Conservation (phyloP, 2,113 vertebrate genomes). For the Chaetodon auriga region DNA sequence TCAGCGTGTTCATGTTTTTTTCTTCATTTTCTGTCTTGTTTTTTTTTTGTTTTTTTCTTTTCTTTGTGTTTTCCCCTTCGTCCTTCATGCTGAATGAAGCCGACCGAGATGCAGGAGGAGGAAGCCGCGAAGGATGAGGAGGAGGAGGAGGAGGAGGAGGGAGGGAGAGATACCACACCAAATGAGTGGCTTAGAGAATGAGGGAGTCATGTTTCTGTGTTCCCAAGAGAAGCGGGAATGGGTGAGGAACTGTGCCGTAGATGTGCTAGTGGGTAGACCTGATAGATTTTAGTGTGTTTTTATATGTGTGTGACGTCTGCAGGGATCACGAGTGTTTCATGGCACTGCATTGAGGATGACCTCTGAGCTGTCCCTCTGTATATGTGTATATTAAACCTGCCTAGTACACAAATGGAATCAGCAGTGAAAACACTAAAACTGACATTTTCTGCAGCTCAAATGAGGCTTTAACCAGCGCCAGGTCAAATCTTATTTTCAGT, state of each 20-base stretch:
- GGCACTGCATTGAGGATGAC: conserved; percentile 40
- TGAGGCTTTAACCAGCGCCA: too few species aligned
- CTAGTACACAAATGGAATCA: not conserved
- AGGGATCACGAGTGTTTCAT: conserved; percentile 52
- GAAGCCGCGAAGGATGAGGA: conserved; percentile 75
- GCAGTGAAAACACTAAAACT: not conserved
- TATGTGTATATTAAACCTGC: not conserved
- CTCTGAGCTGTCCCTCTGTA: not conserved
- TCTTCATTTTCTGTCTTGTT: conserved; percentile 64
- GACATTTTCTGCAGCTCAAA: not conserved
- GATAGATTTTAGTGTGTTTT: conserved; percentile 43
- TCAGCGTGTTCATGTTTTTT: conserved; percentile 75
- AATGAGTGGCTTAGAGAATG: conserved; percentile 88
- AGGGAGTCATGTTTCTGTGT: conserved; percentile 80
- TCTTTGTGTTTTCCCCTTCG: conserved; percentile 47
- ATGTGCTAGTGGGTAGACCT: conserved; percentile 67
- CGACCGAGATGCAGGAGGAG: conserved; percentile 81
- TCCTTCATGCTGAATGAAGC: conserved; percentile 76
- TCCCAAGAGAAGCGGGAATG: conserved; percentile 76
- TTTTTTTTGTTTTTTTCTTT: conserved; percentile 44
- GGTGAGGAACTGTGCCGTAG: conserved; percentile 81
- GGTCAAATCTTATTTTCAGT: too few species aligned
- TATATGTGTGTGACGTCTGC: conserved; percentile 34
- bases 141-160: conserved; percentile 79
- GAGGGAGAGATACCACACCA: conserved; percentile 83